Evolutionary conservation across 37 sponge, comb jelly and placozoan species (phyloP).

Genomic region (Spongilla lacustris): DNA sequence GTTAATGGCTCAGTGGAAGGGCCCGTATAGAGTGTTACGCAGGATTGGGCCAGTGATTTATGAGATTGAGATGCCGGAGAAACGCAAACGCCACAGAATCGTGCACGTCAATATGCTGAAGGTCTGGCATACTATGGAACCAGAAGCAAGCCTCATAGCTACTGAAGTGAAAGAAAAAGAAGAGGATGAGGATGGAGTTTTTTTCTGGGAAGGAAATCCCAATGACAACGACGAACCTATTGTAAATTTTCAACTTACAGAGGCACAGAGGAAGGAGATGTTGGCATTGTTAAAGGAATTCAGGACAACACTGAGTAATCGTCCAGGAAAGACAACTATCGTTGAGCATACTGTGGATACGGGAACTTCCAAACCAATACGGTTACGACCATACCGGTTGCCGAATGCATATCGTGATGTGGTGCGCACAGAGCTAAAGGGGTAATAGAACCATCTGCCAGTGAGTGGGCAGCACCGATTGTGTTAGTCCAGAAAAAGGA

Average conservation of each 20-base stretch:
- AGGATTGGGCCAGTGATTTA: conserved; percentile 38
- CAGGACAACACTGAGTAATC: no score
- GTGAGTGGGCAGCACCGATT: conserved; percentile 56
- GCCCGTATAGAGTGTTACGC: conserved; percentile 40
- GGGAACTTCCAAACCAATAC: conserved; percentile 17
- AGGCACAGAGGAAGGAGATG: no score
- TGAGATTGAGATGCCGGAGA: conserved; percentile 30
- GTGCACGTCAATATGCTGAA: conserved; percentile 35
- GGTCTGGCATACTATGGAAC: conserved; percentile 10
- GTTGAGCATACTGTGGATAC: no score
- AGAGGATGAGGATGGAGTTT: neutral
- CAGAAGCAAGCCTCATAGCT: neutral
- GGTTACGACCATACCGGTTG: conserved; percentile 24
- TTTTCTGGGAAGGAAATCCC: no score
- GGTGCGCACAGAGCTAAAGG: conserved; percentile 31
- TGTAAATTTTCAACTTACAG: no score
- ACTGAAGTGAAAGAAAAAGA: neutral
- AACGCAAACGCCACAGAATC: conserved; percentile 8
- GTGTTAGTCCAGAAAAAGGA: conserved; percentile 58
- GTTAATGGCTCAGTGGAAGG: conserved; percentile 49
- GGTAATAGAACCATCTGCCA: conserved; percentile 36
- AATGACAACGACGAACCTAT: no score
- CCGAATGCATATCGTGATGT: conserved; percentile 30
- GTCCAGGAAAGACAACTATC: no score
- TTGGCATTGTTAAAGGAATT: no score